Percentiles rank a stretch among this genome's conserved stretches.
Conservation (phyloP, 2,888 invertebrate genomes). For the Elmis aenea region DNA sequence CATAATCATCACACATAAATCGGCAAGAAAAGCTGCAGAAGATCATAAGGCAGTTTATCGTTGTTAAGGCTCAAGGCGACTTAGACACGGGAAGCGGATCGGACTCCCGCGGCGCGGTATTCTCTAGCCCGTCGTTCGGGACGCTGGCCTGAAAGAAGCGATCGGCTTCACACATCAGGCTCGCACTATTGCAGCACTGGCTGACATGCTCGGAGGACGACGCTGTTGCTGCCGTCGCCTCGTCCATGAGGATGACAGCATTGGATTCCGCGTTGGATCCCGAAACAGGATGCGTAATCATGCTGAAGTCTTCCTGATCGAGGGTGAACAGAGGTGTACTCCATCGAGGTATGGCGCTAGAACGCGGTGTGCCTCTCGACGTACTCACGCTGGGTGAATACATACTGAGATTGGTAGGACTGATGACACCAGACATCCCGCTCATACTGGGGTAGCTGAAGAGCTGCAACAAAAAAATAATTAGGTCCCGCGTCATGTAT, state of each 20-base stretch:
- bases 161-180: constrained; percentile 50
- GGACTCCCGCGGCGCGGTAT: constrained; percentile 33
- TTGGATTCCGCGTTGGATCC: constrained; percentile 59
- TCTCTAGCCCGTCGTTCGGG: constrained; percentile 55
- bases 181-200: constrained; percentile 43
- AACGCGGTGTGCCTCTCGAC: constrained; percentile 65
- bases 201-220: constrained; percentile 34
- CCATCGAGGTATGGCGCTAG: constrained; percentile 64
- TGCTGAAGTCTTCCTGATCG: constrained; percentile 88
- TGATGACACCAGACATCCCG: constrained; percentile 83
- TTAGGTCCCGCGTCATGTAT: constrained; percentile 28
- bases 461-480: constrained; percentile 57
- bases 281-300: constrained; percentile 73
- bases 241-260: constrained; percentile 74
- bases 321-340: constrained; percentile 80
- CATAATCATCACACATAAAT: constrained; percentile 44
- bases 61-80: constrained; percentile 38
- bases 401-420: constrained; percentile 81
- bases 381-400: constrained; percentile 71
- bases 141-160: constrained; percentile 61
- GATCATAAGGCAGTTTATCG: constrained; percentile 41
- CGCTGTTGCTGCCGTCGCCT: constrained; percentile 46
- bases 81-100: constrained; percentile 39
- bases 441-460: constrained; percentile 87
- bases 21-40: constrained; percentile 42